Evolutionary conservation across 2,797 vertebrate genomes (phyloP).

Genomic region (Clarias laeviceps): DNA sequence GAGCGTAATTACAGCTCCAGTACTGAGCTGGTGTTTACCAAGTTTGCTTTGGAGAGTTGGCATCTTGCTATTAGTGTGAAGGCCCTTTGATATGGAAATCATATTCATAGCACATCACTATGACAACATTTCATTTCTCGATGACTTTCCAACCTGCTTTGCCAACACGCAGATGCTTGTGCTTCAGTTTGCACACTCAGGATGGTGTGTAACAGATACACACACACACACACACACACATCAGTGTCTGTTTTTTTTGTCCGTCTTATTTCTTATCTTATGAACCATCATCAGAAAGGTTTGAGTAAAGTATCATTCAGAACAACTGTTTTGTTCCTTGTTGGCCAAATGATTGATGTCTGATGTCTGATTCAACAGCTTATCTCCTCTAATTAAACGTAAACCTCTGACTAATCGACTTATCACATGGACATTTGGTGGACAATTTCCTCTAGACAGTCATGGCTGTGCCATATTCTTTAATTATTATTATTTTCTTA

Average conservation of each 20-base stretch:
- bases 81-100: slow-evolving; percentile 39
- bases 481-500: not conserved
- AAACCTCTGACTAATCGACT: not conserved
- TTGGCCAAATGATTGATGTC: not conserved
- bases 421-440: too few species aligned
- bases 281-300: not conserved
- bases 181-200: slow-evolving; percentile 10
- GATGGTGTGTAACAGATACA: slow-evolving; percentile 6
- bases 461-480: not conserved
- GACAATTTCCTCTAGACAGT: not conserved
- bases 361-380: not conserved
- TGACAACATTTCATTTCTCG: slow-evolving; percentile 31
- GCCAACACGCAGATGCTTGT: slow-evolving; percentile 24
- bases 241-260: too few species aligned
- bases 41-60: slow-evolving; percentile 27
- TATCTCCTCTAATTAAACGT: not conserved
- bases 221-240: not conserved
- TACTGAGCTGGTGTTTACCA: slow-evolving; percentile 35
- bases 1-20: slow-evolving; percentile 29
- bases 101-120: slow-evolving; percentile 19
- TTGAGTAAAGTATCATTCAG: not conserved
- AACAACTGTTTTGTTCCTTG: not conserved
- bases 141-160: slow-evolving; percentile 20
- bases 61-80: slow-evolving; percentile 15
- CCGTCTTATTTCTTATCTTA: not conserved